Evolutionary conservation across 2,888 invertebrate genomes (phyloP).

Genomic region (Lycia hirtaria): DNA sequence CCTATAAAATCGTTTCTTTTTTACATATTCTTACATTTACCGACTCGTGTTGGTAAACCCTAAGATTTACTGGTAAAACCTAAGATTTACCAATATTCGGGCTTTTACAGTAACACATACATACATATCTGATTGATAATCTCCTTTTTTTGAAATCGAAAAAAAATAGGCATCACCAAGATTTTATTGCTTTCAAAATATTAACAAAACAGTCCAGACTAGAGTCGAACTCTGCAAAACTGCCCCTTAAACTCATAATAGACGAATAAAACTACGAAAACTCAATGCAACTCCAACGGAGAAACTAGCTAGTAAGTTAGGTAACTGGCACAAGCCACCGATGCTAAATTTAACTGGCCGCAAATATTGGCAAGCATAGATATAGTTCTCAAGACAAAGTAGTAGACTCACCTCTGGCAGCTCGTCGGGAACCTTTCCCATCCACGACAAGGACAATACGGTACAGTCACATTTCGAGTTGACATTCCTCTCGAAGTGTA

Average conservation of each 20-base stretch:
- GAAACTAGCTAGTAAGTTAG: slow-evolving; percentile 28
- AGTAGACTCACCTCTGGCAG: slow-evolving; percentile 92
- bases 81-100: too few relatives aligned
- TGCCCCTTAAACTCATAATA: too few relatives aligned
- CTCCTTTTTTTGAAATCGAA: too few relatives aligned
- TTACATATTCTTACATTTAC: too few relatives aligned
- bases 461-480: slow-evolving; percentile 98
- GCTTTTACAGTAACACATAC: too few relatives aligned
- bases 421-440: slow-evolving; percentile 99
- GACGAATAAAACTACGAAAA: too few relatives aligned
- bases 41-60: too few relatives aligned
- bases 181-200: background rate
- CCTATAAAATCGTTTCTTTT: too few relatives aligned
- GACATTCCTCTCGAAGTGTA: slow-evolving; percentile 97
- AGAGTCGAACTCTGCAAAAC: background rate
- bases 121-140: too few relatives aligned
- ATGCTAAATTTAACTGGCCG: slow-evolving; percentile 37
- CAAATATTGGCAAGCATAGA: slow-evolving; percentile 25
- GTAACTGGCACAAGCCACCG: slow-evolving; percentile 32
- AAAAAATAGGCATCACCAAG: background rate
- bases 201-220: background rate
- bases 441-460: slow-evolving; percentile 97
- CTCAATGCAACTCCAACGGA: slow-evolving; percentile 1
- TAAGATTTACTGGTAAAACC: too few relatives aligned
- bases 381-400: slow-evolving; percentile 16